Evolutionary conservation across 2,113 vertebrate species (phyloP).

Genomic region (Anguilla rostrata): DNA sequence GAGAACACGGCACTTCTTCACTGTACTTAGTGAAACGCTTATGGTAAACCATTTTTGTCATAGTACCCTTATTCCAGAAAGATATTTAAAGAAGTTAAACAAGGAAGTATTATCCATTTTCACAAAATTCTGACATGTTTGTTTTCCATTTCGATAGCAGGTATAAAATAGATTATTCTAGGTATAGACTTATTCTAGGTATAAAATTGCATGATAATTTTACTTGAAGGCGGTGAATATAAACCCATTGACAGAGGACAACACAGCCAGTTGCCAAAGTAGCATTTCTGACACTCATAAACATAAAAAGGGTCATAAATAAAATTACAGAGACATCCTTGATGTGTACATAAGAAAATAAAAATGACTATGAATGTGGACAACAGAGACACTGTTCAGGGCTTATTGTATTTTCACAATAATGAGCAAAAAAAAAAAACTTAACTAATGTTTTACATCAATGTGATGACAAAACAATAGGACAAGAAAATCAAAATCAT

Average conservation of each 20-base stretch:
- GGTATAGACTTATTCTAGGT: slow-evolving; percentile 12
- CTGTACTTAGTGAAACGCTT: slow-evolving; percentile 15
- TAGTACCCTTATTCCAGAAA: slow-evolving; percentile 33
- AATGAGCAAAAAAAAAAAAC: slow-evolving; percentile 8
- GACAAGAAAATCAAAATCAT: slow-evolving; percentile 34
- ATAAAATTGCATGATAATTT: slow-evolving; percentile 13
- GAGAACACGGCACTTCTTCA: background rate
- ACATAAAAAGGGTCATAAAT: slow-evolving; percentile 41
- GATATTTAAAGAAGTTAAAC: slow-evolving; percentile 10
- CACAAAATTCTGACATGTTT: background rate
- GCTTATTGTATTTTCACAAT: slow-evolving; percentile 32
- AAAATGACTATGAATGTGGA: slow-evolving; percentile 32
- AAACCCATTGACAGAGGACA: slow-evolving; percentile 30
- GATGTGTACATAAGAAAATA: slow-evolving; percentile 25
- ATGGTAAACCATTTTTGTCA: slow-evolving; percentile 40
- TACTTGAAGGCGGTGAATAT: slow-evolving; percentile 17
- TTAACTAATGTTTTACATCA: slow-evolving; percentile 30
- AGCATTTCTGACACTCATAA: slow-evolving; percentile 27
- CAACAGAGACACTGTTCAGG: slow-evolving; percentile 18
- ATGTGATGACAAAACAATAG: slow-evolving; percentile 36
- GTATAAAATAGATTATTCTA: background rate
- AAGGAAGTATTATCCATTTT: slow-evolving; percentile 7
- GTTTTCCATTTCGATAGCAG: slow-evolving; percentile 6
- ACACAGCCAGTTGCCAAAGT: slow-evolving; percentile 20
- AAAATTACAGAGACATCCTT: slow-evolving; percentile 34